Evolutionary conservation across 2,113 vertebrate genomes (phyloP).

Genomic region (Odontesthes bonariensis): DNA sequence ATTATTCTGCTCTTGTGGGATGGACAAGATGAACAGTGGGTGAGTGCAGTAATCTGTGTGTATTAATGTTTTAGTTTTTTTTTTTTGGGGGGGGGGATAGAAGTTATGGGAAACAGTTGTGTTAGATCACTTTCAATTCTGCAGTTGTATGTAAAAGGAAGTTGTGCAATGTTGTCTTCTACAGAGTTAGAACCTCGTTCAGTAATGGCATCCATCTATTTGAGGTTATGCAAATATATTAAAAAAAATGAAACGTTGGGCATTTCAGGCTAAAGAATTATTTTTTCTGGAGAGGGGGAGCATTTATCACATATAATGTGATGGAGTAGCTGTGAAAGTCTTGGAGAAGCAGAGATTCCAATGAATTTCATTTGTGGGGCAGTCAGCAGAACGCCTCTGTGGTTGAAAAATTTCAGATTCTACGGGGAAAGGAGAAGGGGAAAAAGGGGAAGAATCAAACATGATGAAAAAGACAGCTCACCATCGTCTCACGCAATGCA

Average conservation of each 20-base stretch:
- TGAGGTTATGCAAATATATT: slow-evolving; percentile 64
- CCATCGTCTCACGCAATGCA: slow-evolving; percentile 51
- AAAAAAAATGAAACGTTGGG: slow-evolving; percentile 59
- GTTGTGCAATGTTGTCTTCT: slow-evolving; percentile 39
- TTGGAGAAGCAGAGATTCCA: slow-evolving; percentile 65
- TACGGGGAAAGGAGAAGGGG: not conserved
- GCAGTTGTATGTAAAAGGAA: slow-evolving; percentile 19
- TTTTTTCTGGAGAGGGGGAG: slow-evolving; percentile 49
- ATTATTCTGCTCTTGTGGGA: slow-evolving; percentile 20
- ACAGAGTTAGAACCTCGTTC: slow-evolving; percentile 38
- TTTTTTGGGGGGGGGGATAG: not conserved
- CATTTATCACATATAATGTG: slow-evolving; percentile 67
- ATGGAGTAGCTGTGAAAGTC: slow-evolving; percentile 66
- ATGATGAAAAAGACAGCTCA: slow-evolving; percentile 30
- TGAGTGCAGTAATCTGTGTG: slow-evolving; percentile 2
- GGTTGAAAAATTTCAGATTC: slow-evolving; percentile 33
- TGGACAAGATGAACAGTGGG: not conserved
- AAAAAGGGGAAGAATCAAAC: slow-evolving; percentile 59
- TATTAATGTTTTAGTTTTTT: slow-evolving; percentile 1
- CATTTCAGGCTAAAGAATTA: slow-evolving; percentile 62
- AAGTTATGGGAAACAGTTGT: slow-evolving; percentile 1
- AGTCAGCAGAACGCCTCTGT: slow-evolving; percentile 52
- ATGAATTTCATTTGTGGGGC: slow-evolving; percentile 69
- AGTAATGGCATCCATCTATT: slow-evolving; percentile 58
- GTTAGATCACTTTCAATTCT: slow-evolving; percentile 7